These are phyloP conservation scores for Drosophila lowei DNA, from an alignment of 1,140 invertebrate species.

Conservation along the genomic window DNA sequence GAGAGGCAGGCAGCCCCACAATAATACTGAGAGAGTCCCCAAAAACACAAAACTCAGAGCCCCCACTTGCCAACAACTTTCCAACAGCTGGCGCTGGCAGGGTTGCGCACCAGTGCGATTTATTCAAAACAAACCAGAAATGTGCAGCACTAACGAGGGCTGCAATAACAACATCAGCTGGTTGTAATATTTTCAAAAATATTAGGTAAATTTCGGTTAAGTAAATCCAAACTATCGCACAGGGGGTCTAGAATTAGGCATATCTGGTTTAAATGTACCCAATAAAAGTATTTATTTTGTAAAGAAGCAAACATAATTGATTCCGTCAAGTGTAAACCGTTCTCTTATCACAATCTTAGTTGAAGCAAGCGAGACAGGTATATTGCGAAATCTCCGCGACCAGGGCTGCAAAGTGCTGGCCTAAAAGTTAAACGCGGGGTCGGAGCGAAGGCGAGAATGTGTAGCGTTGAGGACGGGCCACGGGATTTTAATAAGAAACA, in stretches of 20 bases:
- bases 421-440: constrained; percentile 50
- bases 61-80: constrained; percentile 19
- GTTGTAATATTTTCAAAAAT: not conserved
- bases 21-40: constrained; percentile 45
- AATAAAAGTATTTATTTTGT: too few relatives aligned
- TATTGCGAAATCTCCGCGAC: constrained; percentile 44
- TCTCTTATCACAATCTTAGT: not conserved
- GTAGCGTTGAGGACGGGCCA: constrained; percentile 71
- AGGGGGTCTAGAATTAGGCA: too few relatives aligned
- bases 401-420: constrained; percentile 56
- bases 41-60: constrained; percentile 8
- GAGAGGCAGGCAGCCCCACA: constrained; percentile 44
- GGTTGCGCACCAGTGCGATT: constrained; percentile 31
- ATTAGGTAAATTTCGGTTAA: too few relatives aligned
- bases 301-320: too few relatives aligned
- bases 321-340: too few relatives aligned
- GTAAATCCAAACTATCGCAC: too few relatives aligned
- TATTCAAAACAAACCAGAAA: constrained; percentile 53
- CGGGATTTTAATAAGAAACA: constrained; percentile 68
- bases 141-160: constrained; percentile 12
- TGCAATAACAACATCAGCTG: not conserved
- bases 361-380: constrained; percentile 27
- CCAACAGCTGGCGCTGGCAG: constrained; percentile 54
- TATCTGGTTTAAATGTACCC: too few relatives aligned
- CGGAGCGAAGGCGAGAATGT: constrained; percentile 59